Percentiles rank a stretch among this genome's conserved stretches.
Evolutionary conservation across 2,113 vertebrate species (phyloP).

Genomic region (Syrmaticus mikado): DNA sequence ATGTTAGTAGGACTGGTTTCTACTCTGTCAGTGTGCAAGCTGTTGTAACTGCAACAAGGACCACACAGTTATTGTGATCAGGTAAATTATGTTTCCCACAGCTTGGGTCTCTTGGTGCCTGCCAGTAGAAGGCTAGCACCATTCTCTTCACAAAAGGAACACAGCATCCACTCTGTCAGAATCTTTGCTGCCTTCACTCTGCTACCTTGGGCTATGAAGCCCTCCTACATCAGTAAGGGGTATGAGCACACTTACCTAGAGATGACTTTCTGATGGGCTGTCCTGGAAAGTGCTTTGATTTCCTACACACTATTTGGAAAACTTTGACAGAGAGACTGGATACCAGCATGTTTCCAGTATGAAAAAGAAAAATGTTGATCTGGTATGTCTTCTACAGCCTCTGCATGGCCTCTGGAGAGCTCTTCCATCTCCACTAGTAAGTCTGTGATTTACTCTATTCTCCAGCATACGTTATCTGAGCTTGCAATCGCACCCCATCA

Average conservation of each 20-base stretch:
- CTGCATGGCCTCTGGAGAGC: not conserved
- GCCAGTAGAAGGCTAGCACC: accelerated
- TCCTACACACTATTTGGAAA: not conserved
- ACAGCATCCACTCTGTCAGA: not conserved
- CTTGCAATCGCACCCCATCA: not conserved
- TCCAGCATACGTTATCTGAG: not conserved
- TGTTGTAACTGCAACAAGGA: not conserved
- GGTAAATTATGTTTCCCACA: not conserved
- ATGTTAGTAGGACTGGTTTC: not conserved
- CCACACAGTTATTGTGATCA: accelerated
- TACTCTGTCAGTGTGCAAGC: not conserved
- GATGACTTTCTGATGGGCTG: not conserved
- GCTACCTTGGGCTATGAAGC: not conserved
- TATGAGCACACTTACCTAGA: not conserved
- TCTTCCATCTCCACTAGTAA: not conserved
- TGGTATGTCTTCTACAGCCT: not conserved
- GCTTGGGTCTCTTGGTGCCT: not conserved
- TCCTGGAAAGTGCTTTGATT: not conserved
- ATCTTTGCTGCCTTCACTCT: not conserved
- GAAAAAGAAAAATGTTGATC: not conserved
- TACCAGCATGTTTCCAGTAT: accelerated
- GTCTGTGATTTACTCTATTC: not conserved
- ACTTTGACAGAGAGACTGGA: not conserved
- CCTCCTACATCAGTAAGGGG: not conserved
- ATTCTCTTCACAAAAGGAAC: not conserved